Evolutionary conservation across 2,113 vertebrate genomes (phyloP).

Genomic region (Ascaphus truei): DNA sequence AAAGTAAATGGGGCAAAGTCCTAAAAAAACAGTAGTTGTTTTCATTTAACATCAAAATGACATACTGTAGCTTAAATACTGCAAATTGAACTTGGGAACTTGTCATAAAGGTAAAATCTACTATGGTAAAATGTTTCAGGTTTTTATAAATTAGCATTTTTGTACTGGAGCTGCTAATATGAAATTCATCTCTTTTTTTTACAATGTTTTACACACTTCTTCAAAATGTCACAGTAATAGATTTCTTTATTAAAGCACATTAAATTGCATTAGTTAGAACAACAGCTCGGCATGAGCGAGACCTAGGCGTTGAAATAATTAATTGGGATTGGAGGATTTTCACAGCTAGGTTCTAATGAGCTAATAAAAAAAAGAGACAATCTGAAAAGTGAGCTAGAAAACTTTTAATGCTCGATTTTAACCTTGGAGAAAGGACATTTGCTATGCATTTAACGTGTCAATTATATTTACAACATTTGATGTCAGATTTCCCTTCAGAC

Average conservation of each 20-base stretch:
- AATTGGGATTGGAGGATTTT: constrained; percentile 43
- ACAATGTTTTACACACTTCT: constrained; percentile 49
- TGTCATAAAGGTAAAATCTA: constrained; percentile 46
- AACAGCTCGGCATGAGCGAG: constrained; percentile 38
- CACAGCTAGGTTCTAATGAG: constrained; percentile 12
- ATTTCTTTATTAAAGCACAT: constrained; percentile 51
- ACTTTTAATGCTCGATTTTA: constrained; percentile 27
- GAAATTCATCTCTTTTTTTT: constrained; percentile 59
- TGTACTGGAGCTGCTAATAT: constrained; percentile 48
- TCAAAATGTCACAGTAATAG: constrained; percentile 44
- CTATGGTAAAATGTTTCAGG: constrained; percentile 39
- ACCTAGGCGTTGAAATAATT: constrained; percentile 44
- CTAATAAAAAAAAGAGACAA: constrained; percentile 19
- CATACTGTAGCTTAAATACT: too few relatives aligned
- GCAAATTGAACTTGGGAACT: constrained; percentile 32
- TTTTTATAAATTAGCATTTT: constrained; percentile 55
- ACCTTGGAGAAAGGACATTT: not conserved
- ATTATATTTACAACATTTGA: constrained; percentile 20
- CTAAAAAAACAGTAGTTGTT: too few relatives aligned
- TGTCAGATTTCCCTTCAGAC: constrained; percentile 23
- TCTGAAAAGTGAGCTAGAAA: constrained; percentile 19
- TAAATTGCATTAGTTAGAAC: constrained; percentile 47
- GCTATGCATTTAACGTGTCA: constrained; percentile 13
- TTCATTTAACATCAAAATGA: too few relatives aligned
- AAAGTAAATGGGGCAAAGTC: too few relatives aligned